Conservation (phyloP, 35 echinoderm and acorn worm species). For the Strongylocentrotus purpuratus region DNA sequence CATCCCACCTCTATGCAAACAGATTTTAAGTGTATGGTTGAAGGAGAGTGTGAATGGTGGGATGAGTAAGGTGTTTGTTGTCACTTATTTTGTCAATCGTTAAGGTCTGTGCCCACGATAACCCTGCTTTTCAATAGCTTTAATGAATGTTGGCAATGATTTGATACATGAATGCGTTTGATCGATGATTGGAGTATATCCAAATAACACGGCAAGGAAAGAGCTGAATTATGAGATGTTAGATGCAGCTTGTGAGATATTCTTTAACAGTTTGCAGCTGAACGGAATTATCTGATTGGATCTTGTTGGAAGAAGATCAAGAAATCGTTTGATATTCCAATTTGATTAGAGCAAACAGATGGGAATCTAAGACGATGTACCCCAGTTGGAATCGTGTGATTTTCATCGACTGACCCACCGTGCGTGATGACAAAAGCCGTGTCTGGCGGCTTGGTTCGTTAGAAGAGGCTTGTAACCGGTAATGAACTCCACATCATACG, state of each 20-base stretch:
- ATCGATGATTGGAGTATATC: background rate
- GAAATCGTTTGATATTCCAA: background rate
- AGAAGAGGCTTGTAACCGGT: constrained; percentile 14
- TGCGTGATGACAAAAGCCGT: background rate
- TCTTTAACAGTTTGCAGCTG: background rate
- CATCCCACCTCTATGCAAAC: background rate
- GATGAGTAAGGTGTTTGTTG: background rate
- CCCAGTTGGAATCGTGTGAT: background rate
- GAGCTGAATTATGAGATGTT: background rate
- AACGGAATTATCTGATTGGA: background rate
- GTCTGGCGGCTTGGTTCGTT: background rate
- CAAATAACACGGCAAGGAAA: background rate
- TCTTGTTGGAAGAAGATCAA: background rate
- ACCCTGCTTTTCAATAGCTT: background rate
- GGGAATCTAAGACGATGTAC: background rate
- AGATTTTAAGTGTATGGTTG: background rate
- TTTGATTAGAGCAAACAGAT: background rate
- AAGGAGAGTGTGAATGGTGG: background rate
- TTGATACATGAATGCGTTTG: background rate
- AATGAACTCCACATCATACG: constrained; percentile 21
- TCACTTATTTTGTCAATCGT: background rate
- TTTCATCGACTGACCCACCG: background rate
- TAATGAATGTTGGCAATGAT: background rate
- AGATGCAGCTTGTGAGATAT: background rate
- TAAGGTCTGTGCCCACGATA: background rate